These are phyloP conservation scores for Chironomus tepperi DNA, from an alignment of 1,140 invertebrate genomes.

Conservation along the genomic window DNA sequence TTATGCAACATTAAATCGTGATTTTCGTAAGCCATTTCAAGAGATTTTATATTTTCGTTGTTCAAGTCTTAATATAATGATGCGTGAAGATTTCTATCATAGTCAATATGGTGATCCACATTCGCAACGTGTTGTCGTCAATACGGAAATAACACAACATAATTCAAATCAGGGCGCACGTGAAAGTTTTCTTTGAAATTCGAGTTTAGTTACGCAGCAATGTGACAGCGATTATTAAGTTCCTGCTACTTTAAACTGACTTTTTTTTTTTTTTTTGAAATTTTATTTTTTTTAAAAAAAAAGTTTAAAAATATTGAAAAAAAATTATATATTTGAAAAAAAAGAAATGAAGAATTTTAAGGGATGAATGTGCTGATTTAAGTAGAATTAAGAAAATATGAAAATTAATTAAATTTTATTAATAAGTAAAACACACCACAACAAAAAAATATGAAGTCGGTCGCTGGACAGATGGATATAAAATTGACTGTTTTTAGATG, in stretches of 20 bases:
- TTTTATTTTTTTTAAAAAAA: too few relatives aligned
- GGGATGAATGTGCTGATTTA: too few relatives aligned
- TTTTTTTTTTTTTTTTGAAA: too few relatives aligned
- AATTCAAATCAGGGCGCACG: constrained; percentile 34
- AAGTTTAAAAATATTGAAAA: too few relatives aligned
- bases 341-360: too few relatives aligned
- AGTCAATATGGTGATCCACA: constrained; percentile 77
- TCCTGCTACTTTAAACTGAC: not conserved
- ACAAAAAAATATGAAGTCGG: too few relatives aligned
- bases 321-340: too few relatives aligned
- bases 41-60: constrained; percentile 84
- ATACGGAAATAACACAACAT: constrained; percentile 31
- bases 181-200: constrained; percentile 39
- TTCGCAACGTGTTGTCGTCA: constrained; percentile 39
- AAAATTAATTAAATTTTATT: too few relatives aligned
- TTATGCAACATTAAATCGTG: constrained; percentile 83
- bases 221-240: constrained; percentile 12
- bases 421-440: too few relatives aligned
- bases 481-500: too few relatives aligned
- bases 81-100: constrained; percentile 86
- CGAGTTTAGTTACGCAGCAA: not conserved
- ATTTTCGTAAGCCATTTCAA: constrained; percentile 87
- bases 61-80: constrained; percentile 78
- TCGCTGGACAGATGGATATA: too few relatives aligned
- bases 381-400: too few relatives aligned